Base-by-base conservation (phyloP, 2,113 vertebrate genomes). In the Butastur rufipennis region DNA sequence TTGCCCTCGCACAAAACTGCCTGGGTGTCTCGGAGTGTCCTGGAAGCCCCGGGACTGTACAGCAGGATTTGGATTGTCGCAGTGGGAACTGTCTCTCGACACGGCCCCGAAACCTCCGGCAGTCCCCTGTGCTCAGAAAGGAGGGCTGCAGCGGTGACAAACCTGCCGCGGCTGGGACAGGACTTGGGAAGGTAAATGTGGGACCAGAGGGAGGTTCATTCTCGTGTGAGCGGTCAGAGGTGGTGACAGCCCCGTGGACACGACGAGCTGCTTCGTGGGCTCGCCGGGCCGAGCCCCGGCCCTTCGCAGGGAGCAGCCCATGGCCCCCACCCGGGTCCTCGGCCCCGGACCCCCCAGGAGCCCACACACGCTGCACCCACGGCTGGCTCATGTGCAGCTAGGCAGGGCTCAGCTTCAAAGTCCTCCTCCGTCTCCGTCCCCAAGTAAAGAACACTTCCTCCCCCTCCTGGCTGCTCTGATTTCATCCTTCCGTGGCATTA, bases 391-490 rank as follows among this genome's bases (percentile, higher is more conserved):
- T 6, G 31, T 20, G 85, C 63, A 7, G 0, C 73, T 5, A 11
- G 1, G 20, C 80, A 9, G 48, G 66, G 53, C 94, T 84, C 43
- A 15, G 93, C 42, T 56, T 3, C 13, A 0, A 19, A 53, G 45
- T 2, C n/a, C 91, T 87, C 16, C 88, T 86, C 50, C 13, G 1
- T 6, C 89, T 81, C 29, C 5, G 5, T 71, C 90, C 90, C 92
- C 72, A 70, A 89, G 63, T 6, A 73, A 73, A 91, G 96, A 95
- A 16, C 93, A 25, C 55, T 95, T 97, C 95, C 95, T 95, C 96
- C 96, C 96, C 93, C 94, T 97, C 96, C 96, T 94, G 95, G 96
- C 90, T 96, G 96, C 91, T 96, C 86, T 23, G 56, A 26, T 86
- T 77, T 56, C 89, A 52, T 86, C 86, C 59, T 83, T 43, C 80